Percentiles rank a stretch among this genome's conserved stretches.
These are phyloP conservation scores for Boloria selene DNA, from an alignment of 2,888 invertebrate species.

Conservation along the genomic window DNA sequence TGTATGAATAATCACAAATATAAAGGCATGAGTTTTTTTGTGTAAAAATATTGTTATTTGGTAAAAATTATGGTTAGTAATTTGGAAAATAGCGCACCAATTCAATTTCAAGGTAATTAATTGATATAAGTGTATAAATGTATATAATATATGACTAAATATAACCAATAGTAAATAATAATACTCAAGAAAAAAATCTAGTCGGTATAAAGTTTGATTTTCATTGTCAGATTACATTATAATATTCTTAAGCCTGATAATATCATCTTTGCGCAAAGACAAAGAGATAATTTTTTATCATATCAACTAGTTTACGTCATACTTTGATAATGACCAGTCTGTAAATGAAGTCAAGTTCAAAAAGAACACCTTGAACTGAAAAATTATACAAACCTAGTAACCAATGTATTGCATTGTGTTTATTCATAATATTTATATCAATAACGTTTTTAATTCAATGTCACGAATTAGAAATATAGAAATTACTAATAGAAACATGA, in stretches of 20 bases:
- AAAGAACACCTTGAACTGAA: constrained; percentile 39
- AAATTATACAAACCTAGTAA: constrained; percentile 22
- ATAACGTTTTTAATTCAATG: no score
- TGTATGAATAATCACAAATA: no score
- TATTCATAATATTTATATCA: background rate
- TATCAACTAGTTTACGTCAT: constrained; percentile 53
- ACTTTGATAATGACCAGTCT: constrained; percentile 55
- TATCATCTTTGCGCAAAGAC: constrained; percentile 50
- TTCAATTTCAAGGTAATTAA: no score
- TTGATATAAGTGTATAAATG: no score
- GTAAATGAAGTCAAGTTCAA: constrained; percentile 60
- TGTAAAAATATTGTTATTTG: no score
- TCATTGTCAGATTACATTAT: constrained; percentile 17
- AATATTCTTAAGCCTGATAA: constrained; percentile 32
- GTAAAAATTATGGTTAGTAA: no score
- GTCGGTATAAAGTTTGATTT: background rate
- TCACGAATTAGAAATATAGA: no score
- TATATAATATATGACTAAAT: no score
- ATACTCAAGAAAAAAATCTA: background rate
- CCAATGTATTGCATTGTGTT: background rate
- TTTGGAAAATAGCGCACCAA: no score
- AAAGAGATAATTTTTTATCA: constrained; percentile 59
- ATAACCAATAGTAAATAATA: background rate
- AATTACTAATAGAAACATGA: no score
- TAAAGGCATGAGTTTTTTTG: no score